phyloP scores from a whole-genome alignment of 92 coral and sea anemone genomes.

The Pocillopora meandrina region DNA sequence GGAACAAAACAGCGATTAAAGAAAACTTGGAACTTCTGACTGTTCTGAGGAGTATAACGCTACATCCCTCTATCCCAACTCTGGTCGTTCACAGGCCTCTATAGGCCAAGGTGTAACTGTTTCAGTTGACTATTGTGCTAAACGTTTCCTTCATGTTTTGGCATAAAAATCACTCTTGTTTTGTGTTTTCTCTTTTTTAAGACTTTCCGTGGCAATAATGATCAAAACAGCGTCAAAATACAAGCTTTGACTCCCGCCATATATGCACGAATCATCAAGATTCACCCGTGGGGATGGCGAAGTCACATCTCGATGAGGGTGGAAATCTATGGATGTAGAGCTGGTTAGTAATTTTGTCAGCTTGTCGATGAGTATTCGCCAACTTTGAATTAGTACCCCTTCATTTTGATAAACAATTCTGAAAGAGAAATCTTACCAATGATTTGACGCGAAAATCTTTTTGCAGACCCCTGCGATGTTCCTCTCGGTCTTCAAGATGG shows the following conservation, averaged over 20 bases:
- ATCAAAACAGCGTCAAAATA: constrained; percentile 59
- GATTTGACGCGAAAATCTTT: background rate
- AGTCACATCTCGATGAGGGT: constrained; percentile 70
- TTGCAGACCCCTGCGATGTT: constrained; percentile 67
- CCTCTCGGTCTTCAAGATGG: constrained; percentile 86
- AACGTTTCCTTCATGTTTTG: too few species aligned
- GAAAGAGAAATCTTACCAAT: background rate
- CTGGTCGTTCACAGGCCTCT: too few species aligned
- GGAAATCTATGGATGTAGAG: constrained; percentile 68
- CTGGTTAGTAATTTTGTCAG: constrained; percentile 30
- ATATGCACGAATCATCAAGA: constrained; percentile 54
- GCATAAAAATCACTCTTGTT: background rate
- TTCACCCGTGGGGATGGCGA: constrained; percentile 65
- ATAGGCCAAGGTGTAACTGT: too few species aligned
- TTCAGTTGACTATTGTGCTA: too few species aligned
- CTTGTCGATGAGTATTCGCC: background rate
- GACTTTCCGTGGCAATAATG: constrained; percentile 67
- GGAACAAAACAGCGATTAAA: too few species aligned
- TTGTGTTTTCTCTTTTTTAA: constrained; percentile 6
- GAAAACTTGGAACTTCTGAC: too few species aligned
- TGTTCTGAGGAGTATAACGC: too few species aligned
- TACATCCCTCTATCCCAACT: too few species aligned
- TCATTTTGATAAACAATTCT: background rate
- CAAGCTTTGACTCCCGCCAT: constrained; percentile 57
- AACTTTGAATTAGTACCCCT: background rate